phyloP scores from a whole-genome alignment of 2,113 vertebrate genomes.

The Ochotona princeps region DNA sequence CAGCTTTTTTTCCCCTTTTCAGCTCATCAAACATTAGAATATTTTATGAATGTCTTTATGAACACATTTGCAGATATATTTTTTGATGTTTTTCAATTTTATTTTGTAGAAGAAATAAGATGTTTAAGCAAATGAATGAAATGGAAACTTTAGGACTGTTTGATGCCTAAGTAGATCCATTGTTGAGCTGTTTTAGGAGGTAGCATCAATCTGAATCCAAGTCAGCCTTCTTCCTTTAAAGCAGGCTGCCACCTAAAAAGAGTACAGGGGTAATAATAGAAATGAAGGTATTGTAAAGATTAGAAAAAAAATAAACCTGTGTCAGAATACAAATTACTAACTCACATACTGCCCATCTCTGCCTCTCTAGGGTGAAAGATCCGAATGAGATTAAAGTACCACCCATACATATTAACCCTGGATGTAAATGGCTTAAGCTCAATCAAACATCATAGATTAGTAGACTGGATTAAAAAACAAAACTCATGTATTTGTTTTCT shows the following conservation, averaged over 20 bases:
- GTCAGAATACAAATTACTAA: background rate
- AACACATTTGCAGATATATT: background rate
- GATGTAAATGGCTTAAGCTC: too few relatives aligned
- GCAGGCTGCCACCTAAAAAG: background rate
- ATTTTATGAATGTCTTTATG: background rate
- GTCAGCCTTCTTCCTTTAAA: background rate
- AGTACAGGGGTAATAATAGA: background rate
- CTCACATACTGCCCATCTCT: background rate
- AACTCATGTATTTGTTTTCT: too few relatives aligned
- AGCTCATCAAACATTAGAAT: background rate
- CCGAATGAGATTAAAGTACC: background rate
- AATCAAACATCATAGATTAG: too few relatives aligned
- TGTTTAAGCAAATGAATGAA: background rate
- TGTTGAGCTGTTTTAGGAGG: background rate
- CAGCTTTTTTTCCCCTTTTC: background rate
- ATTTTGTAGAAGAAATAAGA: background rate
- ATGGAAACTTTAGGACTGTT: background rate
- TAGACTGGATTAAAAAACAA: too few relatives aligned
- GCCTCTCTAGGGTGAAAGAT: background rate
- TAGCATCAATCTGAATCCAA: background rate
- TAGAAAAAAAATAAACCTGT: background rate
- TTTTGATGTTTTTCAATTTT: background rate
- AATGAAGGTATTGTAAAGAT: background rate
- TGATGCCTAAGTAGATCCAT: background rate
- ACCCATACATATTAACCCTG: too few relatives aligned